Base-by-base conservation (phyloP, 1,140 invertebrate genomes). In the Diprion similis region DNA sequence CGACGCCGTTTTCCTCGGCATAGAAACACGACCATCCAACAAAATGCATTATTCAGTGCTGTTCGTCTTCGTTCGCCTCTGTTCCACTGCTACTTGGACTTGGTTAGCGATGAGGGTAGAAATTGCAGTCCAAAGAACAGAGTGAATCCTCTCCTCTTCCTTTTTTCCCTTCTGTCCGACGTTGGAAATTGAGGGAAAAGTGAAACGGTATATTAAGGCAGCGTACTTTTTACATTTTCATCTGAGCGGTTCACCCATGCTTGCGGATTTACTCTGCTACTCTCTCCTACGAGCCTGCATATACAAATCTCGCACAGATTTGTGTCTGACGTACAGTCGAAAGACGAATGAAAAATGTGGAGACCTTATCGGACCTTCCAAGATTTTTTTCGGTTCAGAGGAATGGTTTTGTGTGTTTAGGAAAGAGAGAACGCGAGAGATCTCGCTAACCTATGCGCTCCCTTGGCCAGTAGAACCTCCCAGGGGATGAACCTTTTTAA, bases 21-120 rank as follows among this genome's bases (percentile, higher is more conserved):
- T 59, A 59, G 51, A 59, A 59, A 59, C 70, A 59, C 46, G 77
- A 79, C 45, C 69, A 73, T 19, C 65, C 75, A 67, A 71, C 75
- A 76, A 59, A 73, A 76, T 76, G 73, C 75, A 76, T 76, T 76
- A 74, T 76, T 74, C 72, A 76, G 71, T 72, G 73, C 65, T 69
- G 71, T 68, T 71, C 72, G 69, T 76, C 75, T 71, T 71, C 69
- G 18, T 70, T 70, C 69, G 69, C 19, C 69, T 70, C 46, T 37
- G n/a, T 45, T n/a, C 18, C 19, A 15, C 24, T 68, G 15, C 69
- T 17, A 59, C 51, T 59, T 59, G 11, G 51, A 59, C 51, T 17
- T 59, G 51, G 11, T 59, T 59, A 59, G n/a, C 51, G 51, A 59
- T 59, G 51, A 59, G 51, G 51, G 51, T 59, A 59, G 51, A 17